A percentile compares a stretch with the other conserved stretches of the same genome.
Evolutionary conservation across 2,113 vertebrate species (phyloP).

Genomic region (Serinus canaria): DNA sequence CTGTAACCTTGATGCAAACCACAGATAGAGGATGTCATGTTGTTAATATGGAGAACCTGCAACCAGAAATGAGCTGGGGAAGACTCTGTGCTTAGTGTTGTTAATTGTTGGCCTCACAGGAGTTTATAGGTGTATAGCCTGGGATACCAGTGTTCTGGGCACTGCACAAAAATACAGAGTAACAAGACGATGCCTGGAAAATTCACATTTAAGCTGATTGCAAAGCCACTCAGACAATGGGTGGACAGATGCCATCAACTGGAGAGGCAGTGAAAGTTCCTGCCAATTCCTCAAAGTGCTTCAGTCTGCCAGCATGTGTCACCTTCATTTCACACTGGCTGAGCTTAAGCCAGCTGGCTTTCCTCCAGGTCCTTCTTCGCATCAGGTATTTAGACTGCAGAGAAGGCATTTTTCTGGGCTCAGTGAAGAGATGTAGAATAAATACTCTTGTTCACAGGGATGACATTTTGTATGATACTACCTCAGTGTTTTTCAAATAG

Average conservation of each 20-base stretch:
- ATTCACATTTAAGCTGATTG: background rate
- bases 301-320: background rate
- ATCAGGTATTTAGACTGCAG: background rate
- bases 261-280: background rate
- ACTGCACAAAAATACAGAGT: background rate
- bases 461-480: background rate
- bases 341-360: conserved; percentile 26
- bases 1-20: background rate
- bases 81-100: background rate
- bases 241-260: background rate
- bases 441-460: background rate
- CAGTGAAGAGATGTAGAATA: background rate
- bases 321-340: background rate
- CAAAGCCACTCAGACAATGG: background rate
- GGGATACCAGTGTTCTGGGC: background rate
- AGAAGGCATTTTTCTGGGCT: background rate
- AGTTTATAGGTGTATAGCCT: background rate
- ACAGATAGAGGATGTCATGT: background rate
- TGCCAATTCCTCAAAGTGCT: conserved; percentile 34
- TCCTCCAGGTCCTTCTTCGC: background rate
- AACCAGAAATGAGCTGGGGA: background rate
- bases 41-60: background rate
- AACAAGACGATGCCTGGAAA: background rate
- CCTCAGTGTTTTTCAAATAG: background rate
- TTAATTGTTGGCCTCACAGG: background rate